These are phyloP conservation scores for Poecilia latipinna DNA, from an alignment of 2,113 vertebrate genomes.

Conservation along the genomic window DNA sequence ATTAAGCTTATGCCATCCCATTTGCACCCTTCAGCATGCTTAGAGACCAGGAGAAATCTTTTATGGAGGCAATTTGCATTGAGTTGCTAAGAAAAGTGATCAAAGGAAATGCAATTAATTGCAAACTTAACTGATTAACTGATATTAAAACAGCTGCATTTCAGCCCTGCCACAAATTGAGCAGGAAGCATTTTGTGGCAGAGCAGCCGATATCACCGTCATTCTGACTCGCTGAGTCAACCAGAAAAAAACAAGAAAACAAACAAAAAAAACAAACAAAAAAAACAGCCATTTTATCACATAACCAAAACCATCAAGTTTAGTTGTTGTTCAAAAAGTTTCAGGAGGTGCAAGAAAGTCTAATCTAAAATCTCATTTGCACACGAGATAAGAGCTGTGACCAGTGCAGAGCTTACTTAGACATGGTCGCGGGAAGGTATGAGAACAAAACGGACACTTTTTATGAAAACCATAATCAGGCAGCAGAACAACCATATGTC, in stretches of 20 bases:
- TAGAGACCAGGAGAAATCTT: neutral
- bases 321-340: neutral
- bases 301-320: neutral
- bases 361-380: neutral
- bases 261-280: too few species aligned
- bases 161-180: neutral
- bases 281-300: too few species aligned
- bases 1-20: conserved; percentile 3
- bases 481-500: neutral
- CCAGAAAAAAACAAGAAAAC: too few species aligned
- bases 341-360: neutral
- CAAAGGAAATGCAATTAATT: neutral
- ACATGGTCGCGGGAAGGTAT: neutral
- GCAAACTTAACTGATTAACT: neutral
- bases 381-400: neutral
- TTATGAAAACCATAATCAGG: neutral
- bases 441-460: neutral
- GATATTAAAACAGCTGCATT: too few species aligned
- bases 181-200: neutral
- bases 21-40: conserved; percentile 18
- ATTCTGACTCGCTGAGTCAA: too few species aligned
- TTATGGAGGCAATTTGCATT: neutral
- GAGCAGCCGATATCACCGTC: neutral
- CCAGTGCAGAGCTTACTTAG: neutral
- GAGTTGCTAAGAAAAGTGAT: neutral